phyloP scores from a whole-genome alignment of 2,888 invertebrate species.

The Halictus quadricinctus region DNA sequence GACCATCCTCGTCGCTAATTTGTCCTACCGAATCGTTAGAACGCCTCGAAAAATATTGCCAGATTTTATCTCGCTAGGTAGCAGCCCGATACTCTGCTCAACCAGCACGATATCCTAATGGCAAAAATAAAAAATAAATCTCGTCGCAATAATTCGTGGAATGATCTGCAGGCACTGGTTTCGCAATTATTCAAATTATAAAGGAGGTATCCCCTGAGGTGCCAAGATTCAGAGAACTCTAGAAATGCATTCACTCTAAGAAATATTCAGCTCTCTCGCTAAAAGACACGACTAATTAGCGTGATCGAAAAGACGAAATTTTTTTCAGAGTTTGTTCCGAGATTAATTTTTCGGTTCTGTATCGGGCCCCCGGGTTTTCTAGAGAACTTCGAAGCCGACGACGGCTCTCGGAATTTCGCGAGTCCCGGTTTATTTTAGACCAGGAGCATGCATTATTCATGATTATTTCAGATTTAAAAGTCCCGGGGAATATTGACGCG shows the following conservation, averaged over 20 bases:
- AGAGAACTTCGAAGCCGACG: background rate
- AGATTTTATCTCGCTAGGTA: background rate
- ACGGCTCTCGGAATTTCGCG: slow-evolving; percentile 4
- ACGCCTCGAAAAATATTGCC: background rate
- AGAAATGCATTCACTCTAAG: background rate
- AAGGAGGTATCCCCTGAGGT: no score
- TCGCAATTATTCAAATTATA: background rate
- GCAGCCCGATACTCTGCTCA: background rate
- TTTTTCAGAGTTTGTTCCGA: background rate
- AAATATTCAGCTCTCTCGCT: background rate
- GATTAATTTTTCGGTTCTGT: background rate
- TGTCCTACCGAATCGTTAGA: background rate
- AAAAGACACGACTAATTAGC: background rate
- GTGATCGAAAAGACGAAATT: background rate
- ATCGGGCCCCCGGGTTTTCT: background rate
- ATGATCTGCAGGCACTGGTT: background rate
- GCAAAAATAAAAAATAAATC: background rate
- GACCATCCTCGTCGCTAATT: slow-evolving; percentile 1
- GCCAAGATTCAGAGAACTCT: no score
- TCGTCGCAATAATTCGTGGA: no score
- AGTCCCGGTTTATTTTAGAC: slow-evolving; percentile 26
- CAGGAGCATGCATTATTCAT: slow-evolving; percentile 34
- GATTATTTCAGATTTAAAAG: slow-evolving; percentile 1
- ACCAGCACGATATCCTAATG: no score
- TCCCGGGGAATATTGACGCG: slow-evolving; percentile 25